Base-by-base conservation (phyloP, 2,113 vertebrate genomes). In the Bubo scandiacus region DNA sequence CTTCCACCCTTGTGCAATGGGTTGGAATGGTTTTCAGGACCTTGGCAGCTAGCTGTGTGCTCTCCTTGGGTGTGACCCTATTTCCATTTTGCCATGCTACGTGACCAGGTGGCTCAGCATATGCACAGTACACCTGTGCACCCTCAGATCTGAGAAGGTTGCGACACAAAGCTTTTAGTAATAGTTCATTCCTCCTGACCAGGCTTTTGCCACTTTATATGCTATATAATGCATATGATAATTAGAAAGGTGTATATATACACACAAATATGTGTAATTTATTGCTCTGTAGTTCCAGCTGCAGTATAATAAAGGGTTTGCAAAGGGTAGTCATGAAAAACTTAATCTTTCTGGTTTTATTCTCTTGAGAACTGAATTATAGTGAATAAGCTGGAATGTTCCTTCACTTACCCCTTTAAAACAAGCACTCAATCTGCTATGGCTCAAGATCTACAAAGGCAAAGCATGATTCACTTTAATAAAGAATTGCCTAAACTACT, bases 21-120 rank as follows among this genome's bases (percentile, higher is more conserved):
- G 17, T 57, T 96, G 92, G 97, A 97, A 79, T 68, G 83, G 73
- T 67, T 95, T 94, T 57, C 49, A 55, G 92, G 88, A 68, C 66
- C 36, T 95, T 94, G 91, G 92, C 92, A 93, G 83, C 38, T 12
- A 22, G 43, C 61, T 84, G 59, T 79, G 72, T 36, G 72, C 83
- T 86, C 88, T 91, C 43, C 74, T 61, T 91, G 96, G 94, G 90
- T 49, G 95, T 91, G 62, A 79, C 88, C 49, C 49, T 52, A 25
- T 95, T 90, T 93, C 88, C 86, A 81, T 95, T 90, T 93, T 90
- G 86, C 94, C 68, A 43, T 61, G 88, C 80, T 96, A 74, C 54
- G 59, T 92, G 94, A 88, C 90, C 90, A 96, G 63, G 86, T 95
- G 86, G 82, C 72, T 95, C 81, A 91, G 72, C 90, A 38, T 70